phyloP scores from a whole-genome alignment of 2,888 invertebrate genomes.

The Gibbula magus region DNA sequence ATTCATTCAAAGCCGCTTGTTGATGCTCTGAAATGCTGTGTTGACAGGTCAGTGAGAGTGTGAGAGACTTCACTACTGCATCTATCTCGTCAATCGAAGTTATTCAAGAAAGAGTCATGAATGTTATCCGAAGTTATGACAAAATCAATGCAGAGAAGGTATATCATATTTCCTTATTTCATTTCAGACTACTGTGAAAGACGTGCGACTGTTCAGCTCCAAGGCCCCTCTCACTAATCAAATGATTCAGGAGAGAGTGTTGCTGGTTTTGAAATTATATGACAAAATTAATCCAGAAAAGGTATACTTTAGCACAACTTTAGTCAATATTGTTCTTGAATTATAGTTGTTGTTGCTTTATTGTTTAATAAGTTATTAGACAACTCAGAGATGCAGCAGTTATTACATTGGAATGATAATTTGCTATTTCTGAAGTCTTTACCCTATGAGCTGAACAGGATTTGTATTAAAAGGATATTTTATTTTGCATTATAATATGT shows the following conservation, averaged over 20 bases:
- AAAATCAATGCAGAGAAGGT: constrained; percentile 90
- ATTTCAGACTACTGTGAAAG: constrained; percentile 44
- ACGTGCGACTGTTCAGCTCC: constrained; percentile 48
- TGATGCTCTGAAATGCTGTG: too few relatives aligned
- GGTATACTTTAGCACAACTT: constrained; percentile 78
- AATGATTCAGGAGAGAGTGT: constrained; percentile 86
- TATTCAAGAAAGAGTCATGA: constrained; percentile 86
- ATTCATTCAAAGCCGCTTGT: too few relatives aligned
- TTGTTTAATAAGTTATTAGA: too few relatives aligned
- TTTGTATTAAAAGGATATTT: too few relatives aligned
- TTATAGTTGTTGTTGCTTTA: too few relatives aligned
- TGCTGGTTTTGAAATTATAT: constrained; percentile 90
- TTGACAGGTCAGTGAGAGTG: background rate
- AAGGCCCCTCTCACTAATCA: constrained; percentile 76
- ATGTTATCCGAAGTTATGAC: constrained; percentile 90
- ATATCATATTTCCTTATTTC: constrained; percentile 32
- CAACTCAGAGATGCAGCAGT: too few relatives aligned
- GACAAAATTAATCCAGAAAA: constrained; percentile 91
- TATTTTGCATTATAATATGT: too few relatives aligned
- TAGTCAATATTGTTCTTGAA: too few relatives aligned
- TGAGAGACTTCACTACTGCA: constrained; percentile 6
- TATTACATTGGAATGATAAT: too few relatives aligned
- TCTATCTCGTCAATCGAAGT: constrained; percentile 34
- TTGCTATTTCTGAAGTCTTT: too few relatives aligned
- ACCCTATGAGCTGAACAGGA: too few relatives aligned